phyloP scores from a whole-genome alignment of 2,113 vertebrate genomes.

The Poeciliopsis prolifica region DNA sequence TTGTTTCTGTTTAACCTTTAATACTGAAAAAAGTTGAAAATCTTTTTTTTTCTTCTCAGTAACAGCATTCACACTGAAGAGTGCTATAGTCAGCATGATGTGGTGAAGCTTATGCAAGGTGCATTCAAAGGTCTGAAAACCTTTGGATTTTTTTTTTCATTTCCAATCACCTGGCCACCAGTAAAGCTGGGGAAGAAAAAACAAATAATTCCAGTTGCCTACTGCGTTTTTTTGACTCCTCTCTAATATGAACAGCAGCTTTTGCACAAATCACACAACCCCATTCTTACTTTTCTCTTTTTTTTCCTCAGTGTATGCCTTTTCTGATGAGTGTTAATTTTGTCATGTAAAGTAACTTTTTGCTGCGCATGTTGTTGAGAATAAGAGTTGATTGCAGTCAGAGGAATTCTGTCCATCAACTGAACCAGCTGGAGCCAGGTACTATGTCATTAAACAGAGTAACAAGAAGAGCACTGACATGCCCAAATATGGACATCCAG shows the following conservation, averaged over 20 bases:
- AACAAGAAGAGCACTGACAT: slow-evolving; percentile 49
- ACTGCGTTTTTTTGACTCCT: not conserved
- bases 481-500: slow-evolving; percentile 77
- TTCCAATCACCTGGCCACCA: not conserved
- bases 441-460: slow-evolving; percentile 68
- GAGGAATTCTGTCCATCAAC: slow-evolving; percentile 35
- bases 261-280: not conserved
- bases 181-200: not conserved
- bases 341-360: not conserved
- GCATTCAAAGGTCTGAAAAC: not conserved
- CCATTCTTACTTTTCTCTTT: too few species aligned
- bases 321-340: too few species aligned
- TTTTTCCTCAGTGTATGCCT: too few species aligned
- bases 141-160: too few species aligned
- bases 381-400: slow-evolving; percentile 15
- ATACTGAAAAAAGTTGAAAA: too few species aligned
- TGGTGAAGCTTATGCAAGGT: too few species aligned
- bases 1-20: too few species aligned
- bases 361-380: slow-evolving; percentile 7
- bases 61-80: too few species aligned
- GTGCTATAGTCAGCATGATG: too few species aligned
- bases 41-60: too few species aligned
- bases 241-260: too few species aligned
- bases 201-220: not conserved
- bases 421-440: slow-evolving; percentile 59